phyloP scores from a whole-genome alignment of 2,797 vertebrate genomes.

The Xenopus petersii region DNA sequence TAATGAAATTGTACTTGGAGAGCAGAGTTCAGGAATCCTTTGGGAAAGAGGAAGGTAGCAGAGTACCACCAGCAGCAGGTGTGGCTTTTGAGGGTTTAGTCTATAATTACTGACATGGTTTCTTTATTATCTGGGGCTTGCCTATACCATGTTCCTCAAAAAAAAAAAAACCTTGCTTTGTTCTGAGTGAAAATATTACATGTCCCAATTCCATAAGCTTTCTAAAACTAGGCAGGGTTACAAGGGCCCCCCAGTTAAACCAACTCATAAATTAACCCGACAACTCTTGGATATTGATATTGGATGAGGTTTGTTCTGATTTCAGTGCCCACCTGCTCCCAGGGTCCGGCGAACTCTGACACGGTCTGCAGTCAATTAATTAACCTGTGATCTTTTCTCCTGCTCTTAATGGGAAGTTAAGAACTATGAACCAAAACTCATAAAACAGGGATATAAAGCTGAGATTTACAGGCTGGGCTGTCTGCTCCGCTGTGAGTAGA shows the following conservation, averaged over 20 bases:
- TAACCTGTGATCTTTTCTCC: slow-evolving; percentile 46
- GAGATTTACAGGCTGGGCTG: slow-evolving; percentile 34
- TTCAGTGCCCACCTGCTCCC: slow-evolving; percentile 37
- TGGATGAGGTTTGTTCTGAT: slow-evolving; percentile 34
- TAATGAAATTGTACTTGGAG: neutral
- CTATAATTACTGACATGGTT: too few species aligned
- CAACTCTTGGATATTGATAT: slow-evolving; percentile 34
- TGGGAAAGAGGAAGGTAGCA: too few species aligned
- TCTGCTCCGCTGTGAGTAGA: slow-evolving; percentile 17
- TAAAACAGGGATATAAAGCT: slow-evolving; percentile 27
- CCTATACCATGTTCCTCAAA: neutral
- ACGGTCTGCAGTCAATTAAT: slow-evolving; percentile 48
- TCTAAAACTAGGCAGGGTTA: neutral
- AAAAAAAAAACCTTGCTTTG: neutral
- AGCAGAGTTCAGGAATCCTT: too few species aligned
- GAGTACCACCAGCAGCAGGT: too few species aligned
- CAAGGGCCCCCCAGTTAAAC: neutral
- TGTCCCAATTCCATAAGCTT: neutral
- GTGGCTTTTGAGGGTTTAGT: too few species aligned
- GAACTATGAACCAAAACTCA: slow-evolving; percentile 26
- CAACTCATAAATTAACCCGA: slow-evolving; percentile 24
- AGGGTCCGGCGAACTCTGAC: slow-evolving; percentile 36
- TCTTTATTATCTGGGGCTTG: too few species aligned
- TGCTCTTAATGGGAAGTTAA: slow-evolving; percentile 31
- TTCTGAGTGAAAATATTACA: neutral